Base-by-base conservation (phyloP, 2,888 invertebrate genomes). In the Lobophora halterata region DNA sequence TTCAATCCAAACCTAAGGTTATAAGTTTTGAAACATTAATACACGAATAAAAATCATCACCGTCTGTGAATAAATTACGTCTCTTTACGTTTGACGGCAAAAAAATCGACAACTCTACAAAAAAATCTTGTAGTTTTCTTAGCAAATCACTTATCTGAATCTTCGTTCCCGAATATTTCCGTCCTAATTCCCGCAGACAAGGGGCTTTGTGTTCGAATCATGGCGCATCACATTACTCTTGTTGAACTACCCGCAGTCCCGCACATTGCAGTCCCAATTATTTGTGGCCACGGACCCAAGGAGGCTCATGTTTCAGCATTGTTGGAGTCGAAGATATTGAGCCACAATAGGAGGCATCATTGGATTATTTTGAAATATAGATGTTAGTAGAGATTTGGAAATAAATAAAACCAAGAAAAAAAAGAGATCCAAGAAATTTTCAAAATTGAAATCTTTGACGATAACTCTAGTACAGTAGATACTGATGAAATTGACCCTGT, bases 141-240 rank as follows among this genome's bases (percentile, higher is more conserved):
- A n/a, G n/a, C 23, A 12, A 9, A 14, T 9, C n/a, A 24, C 7
- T 3, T 29, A 28, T 16, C 30, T 5, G 30, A n/a, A 20, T 8
- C 25, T 32, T 28, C 16, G 7, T 9, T 11, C 3, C 26, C 33
- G 12, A 31, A 44, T 37, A 33, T 29, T 6, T 23, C 21, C 30
- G 25, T 36, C 34, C 34, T 71, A 69, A 72, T 71, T 66, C 59
- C 46, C 52, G 6, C 20, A 56, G 71, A 71, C 69, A 50, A 36
- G 35, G 34, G 3, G 58, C 51, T 63, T 73, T 73, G 70, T 71
- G 35, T 46, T 45, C 47, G 52, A 64, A 68, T 70, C 63, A 63
- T 50, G 12, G 2, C 30, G 50, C 39, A 27, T 50, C 50, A 30
- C 37, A 29, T 50, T 50, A 24, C 49, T n/a, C n/a, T 31, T 33